phyloP scores from a whole-genome alignment of 2,113 vertebrate genomes.

The Eonycteris spelaea region DNA sequence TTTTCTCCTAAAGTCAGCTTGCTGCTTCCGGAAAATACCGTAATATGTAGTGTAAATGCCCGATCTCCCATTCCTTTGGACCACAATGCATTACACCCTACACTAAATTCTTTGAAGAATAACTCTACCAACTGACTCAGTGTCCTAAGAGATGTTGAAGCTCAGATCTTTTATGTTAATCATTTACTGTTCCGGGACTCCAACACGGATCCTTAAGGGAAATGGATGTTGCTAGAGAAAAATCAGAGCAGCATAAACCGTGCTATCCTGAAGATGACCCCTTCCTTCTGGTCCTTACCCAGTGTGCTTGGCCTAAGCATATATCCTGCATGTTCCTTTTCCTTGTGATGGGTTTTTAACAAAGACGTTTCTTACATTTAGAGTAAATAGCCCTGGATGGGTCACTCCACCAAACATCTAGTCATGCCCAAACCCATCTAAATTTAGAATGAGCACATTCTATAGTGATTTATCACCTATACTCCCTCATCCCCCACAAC shows the following conservation, averaged over 20 bases:
- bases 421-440: neutral
- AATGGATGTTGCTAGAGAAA: neutral
- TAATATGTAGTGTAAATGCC: neutral
- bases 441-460: neutral
- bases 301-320: neutral
- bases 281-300: neutral
- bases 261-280: neutral
- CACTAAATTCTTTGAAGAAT: neutral
- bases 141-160: neutral
- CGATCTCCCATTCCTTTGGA: neutral
- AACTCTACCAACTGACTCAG: neutral
- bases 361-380: neutral
- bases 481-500: no score
- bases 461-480: no score
- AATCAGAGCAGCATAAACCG: neutral
- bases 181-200: neutral
- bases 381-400: neutral
- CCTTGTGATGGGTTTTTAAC: neutral
- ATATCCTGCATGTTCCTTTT: neutral
- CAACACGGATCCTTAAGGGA: neutral
- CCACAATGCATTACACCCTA: neutral
- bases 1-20: neutral
- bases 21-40: neutral
- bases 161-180: neutral
- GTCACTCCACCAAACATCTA: neutral